A percentile compares a stretch with the other conserved stretches of the same genome.
These are phyloP conservation scores for Sphaeramia orbicularis DNA, from an alignment of 2,797 vertebrate species.

Conservation along the genomic window DNA sequence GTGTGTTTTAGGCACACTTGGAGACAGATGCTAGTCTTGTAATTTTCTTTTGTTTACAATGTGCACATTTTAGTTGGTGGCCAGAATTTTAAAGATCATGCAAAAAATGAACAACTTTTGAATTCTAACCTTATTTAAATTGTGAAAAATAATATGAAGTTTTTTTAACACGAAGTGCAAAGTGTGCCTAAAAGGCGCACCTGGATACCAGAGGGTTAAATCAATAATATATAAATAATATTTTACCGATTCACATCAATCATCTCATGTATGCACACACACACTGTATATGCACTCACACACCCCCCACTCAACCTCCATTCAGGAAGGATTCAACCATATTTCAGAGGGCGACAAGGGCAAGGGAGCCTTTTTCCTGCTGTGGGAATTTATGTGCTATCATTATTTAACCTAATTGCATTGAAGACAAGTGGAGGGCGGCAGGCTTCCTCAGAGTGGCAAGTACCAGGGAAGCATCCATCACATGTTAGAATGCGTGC, in stretches of 20 bases:
- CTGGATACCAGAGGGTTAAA: too few species aligned
- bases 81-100: too few species aligned
- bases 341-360: constrained; percentile 75
- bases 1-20: too few species aligned
- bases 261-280: background rate
- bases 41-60: too few species aligned
- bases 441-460: constrained; percentile 59
- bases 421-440: constrained; percentile 75
- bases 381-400: constrained; percentile 73
- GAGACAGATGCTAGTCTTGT: too few species aligned
- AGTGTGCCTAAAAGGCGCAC: too few species aligned
- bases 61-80: too few species aligned
- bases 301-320: constrained; percentile 43
- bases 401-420: constrained; percentile 83
- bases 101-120: too few species aligned
- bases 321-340: constrained; percentile 55
- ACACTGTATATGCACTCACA: background rate
- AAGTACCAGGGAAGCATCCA: constrained; percentile 56
- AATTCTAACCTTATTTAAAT: too few species aligned
- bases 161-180: too few species aligned
- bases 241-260: constrained; percentile 2
- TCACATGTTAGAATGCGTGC: constrained; percentile 55
- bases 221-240: too few species aligned
- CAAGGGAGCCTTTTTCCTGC: constrained; percentile 67
- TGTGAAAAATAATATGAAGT: too few species aligned